These are phyloP conservation scores for Tokudaia muenninki DNA, from an alignment of 2,797 vertebrate genomes.

Conservation along the genomic window DNA sequence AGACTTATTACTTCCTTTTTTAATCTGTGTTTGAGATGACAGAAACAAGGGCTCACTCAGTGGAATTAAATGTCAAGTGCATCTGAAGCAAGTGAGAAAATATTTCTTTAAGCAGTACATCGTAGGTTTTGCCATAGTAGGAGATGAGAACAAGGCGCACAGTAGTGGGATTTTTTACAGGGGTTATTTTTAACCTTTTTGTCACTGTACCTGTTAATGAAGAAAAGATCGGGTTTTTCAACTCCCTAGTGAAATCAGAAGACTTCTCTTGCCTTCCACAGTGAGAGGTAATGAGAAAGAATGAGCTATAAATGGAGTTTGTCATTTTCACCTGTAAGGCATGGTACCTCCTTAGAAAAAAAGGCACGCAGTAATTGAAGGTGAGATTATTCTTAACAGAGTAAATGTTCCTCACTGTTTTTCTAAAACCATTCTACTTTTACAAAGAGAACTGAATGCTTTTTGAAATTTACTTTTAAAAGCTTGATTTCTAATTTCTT, in stretches of 20 bases:
- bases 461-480: not conserved
- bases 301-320: conserved; percentile 77
- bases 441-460: conserved; percentile 27
- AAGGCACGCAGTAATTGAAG: conserved; percentile 56
- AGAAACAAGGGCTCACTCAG: conserved; percentile 63
- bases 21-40: conserved; percentile 62
- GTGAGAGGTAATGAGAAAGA: conserved; percentile 75
- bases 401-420: conserved; percentile 52
- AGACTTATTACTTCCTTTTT: conserved; percentile 64
- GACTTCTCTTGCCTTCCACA: conserved; percentile 65
- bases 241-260: conserved; percentile 76
- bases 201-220: conserved; percentile 71
- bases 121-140: conserved; percentile 70
- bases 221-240: conserved; percentile 67
- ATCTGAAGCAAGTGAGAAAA: conserved; percentile 72
- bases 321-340: conserved; percentile 77
- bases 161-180: conserved; percentile 53
- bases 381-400: conserved; percentile 70
- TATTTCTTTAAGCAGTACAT: conserved; percentile 61
- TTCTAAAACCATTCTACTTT: conserved; percentile 53
- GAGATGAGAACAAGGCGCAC: conserved; percentile 40
- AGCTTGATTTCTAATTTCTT: conserved; percentile 35
- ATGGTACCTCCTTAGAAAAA: conserved; percentile 63
- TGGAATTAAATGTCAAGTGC: conserved; percentile 76
- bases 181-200: conserved; percentile 77